phyloP scores from a whole-genome alignment of 2,113 vertebrate genomes.

The Psettodes erumei region DNA sequence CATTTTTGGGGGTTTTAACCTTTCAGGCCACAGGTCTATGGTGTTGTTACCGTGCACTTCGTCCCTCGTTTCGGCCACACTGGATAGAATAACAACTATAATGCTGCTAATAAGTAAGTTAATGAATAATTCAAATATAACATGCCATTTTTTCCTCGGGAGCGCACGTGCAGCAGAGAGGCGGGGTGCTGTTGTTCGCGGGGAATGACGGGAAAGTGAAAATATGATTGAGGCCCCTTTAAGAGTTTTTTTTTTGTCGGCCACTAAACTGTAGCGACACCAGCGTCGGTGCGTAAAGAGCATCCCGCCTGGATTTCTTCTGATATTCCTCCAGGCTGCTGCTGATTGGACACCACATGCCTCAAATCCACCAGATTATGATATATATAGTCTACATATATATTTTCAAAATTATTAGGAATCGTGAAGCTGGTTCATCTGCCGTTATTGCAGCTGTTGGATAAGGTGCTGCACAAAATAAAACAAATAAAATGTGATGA shows the following conservation, averaged over 20 bases:
- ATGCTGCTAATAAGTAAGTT: slow-evolving; percentile 38
- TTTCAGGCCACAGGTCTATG: background rate
- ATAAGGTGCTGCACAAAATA: background rate
- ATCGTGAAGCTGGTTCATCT: slow-evolving; percentile 36
- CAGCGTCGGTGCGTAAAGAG: slow-evolving; percentile 62
- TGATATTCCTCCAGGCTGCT: slow-evolving; percentile 71
- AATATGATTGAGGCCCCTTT: slow-evolving; percentile 80
- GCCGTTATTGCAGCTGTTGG: background rate
- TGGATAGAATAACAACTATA: slow-evolving; percentile 10
- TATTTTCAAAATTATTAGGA: slow-evolving; percentile 53
- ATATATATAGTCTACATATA: no score
- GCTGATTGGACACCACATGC: slow-evolving; percentile 76
- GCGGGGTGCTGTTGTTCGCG: slow-evolving; percentile 37
- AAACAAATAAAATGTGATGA: background rate
- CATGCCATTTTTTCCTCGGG: background rate
- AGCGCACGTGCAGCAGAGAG: slow-evolving; percentile 41
- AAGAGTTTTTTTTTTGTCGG: slow-evolving; percentile 75
- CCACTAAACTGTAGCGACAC: slow-evolving; percentile 74
- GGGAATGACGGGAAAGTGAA: slow-evolving; percentile 45
- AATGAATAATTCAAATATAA: slow-evolving; percentile 44
- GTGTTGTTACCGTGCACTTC: background rate
- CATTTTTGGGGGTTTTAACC: no score
- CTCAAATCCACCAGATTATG: slow-evolving; percentile 38
- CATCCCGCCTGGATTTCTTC: slow-evolving; percentile 65
- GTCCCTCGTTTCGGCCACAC: background rate